Percentiles rank a stretch among this genome's conserved stretches.
phyloP scores from a whole-genome alignment of 2,113 vertebrate genomes.

The Odontophorus gujanensis region DNA sequence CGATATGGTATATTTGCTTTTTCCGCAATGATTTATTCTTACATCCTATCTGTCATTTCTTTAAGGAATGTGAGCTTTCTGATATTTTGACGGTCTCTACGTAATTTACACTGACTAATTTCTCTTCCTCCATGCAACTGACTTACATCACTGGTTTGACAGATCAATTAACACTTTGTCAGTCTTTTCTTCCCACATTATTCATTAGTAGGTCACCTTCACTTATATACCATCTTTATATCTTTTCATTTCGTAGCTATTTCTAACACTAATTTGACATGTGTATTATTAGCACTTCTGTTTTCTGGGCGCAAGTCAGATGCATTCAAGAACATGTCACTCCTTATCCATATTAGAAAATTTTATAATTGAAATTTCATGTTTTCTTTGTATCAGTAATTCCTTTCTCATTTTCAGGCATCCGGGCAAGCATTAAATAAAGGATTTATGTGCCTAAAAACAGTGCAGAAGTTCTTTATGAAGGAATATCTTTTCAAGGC shows the following conservation, averaged over 20 bases:
- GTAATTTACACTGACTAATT: conserved; percentile 17
- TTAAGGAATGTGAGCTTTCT: neutral
- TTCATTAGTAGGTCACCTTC: conserved; percentile 53
- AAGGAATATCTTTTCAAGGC: neutral
- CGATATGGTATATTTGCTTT: neutral
- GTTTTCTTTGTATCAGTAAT: neutral
- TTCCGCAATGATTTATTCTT: neutral
- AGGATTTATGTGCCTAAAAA: neutral
- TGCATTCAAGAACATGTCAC: neutral
- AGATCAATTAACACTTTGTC: conserved; percentile 56
- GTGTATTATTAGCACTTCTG: neutral
- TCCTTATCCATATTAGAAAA: neutral
- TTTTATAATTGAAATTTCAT: conserved; percentile 7
- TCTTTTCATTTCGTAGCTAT: conserved; percentile 42
- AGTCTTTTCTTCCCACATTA: conserved; percentile 29
- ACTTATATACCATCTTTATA: conserved; percentile 29
- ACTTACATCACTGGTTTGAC: conserved; percentile 39
- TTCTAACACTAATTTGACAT: conserved; percentile 37
- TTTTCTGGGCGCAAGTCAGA: conserved; percentile 33
- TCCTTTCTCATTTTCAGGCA: neutral
- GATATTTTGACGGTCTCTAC: conserved; percentile 24
- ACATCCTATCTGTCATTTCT: neutral
- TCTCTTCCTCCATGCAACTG: neutral
- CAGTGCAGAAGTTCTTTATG: rapidly evolving
- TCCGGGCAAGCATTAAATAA: neutral